Base-by-base conservation (phyloP, 1,140 invertebrate genomes). In the Choristoneura fumiferana region DNA sequence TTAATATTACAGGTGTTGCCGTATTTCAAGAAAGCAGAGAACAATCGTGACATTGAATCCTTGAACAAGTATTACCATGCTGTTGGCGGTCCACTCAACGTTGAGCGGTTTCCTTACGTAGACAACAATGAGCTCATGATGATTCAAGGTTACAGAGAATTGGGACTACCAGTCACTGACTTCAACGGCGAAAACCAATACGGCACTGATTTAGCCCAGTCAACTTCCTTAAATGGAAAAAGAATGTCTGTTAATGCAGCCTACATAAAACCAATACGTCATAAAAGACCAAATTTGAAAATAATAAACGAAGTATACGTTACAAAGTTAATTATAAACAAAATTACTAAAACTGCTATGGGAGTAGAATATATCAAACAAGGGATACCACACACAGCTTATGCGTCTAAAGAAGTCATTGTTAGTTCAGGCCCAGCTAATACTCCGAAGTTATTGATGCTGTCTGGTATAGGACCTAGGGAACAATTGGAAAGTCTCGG, bases 11-110 rank as follows among this genome's bases (percentile, higher is more conserved):
- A 90, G 89, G 92, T 96, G 0, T 80, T 96, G 0, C 94, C 93
- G 0, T 97, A 96, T 71, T 97, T 97, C 74, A 93, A 92, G 65
- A 96, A 96, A 78, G 92, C 93, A 0, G 93, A 96, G 86, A 93
- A 95, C 62, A 93, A 93, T 69, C 83, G 92, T 67, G 92, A 89
- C 29, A 56, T 80, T 5, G 81, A 88, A 69, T 73, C 79, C 14
- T 71, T 86, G n/a, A 79, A 92, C 63, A 84, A 81, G 3, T 60
- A 90, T 8, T 92, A 91, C 59, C 93, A 94, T 63, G 85, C 82
- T 0, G 84, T 76, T 10, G 88, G 90, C 0, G 93, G 93, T 1
- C 92, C 92, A 18, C 90, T 91, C 39, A 92, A 89, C 12, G 92
- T 94, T 0, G 92, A 93, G 69, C 80, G 91, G 69, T 93, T 92